phyloP scores from a whole-genome alignment of 2,113 vertebrate genomes.

The Erinaceus europaeus region DNA sequence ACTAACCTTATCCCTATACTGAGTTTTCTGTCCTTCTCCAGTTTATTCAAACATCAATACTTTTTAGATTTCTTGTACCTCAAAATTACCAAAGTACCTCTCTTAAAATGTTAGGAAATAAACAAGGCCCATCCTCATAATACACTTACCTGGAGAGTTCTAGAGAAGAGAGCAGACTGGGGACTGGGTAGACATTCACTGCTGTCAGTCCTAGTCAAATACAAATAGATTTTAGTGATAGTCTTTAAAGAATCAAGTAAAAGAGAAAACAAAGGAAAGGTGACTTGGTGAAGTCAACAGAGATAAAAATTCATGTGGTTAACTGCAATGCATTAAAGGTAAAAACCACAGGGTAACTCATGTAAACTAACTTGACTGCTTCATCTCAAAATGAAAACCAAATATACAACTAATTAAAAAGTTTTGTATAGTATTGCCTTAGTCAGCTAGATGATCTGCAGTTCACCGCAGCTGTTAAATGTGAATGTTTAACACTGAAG shows the following conservation, averaged over 20 bases:
- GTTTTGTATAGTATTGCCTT: neutral
- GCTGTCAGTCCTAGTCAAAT: constrained; percentile 86
- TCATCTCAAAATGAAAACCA: neutral
- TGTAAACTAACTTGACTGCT: neutral
- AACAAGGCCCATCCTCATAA: neutral
- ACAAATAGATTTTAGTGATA: constrained; percentile 53
- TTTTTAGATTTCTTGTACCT: neutral
- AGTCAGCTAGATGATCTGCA: neutral
- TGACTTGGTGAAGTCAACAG: neutral
- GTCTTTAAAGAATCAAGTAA: constrained; percentile 24
- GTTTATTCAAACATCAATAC: neutral
- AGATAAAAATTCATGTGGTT: neutral
- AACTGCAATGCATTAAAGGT: neutral
- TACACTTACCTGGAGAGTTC: constrained; percentile 93
- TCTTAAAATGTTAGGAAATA: neutral
- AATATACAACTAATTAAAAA: neutral
- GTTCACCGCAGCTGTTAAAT: no score
- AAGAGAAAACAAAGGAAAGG: constrained; percentile 35
- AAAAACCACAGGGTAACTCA: neutral
- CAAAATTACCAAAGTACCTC: neutral
- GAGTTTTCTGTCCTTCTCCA: neutral
- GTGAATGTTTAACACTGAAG: no score
- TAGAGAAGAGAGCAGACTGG: constrained; percentile 89
- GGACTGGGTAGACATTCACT: constrained; percentile 92
- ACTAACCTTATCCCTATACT: neutral